A percentile compares a stretch with the other conserved stretches of the same genome.
These are phyloP conservation scores for Zaprionus taronus DNA, from an alignment of 1,140 invertebrate species.

Conservation along the genomic window DNA sequence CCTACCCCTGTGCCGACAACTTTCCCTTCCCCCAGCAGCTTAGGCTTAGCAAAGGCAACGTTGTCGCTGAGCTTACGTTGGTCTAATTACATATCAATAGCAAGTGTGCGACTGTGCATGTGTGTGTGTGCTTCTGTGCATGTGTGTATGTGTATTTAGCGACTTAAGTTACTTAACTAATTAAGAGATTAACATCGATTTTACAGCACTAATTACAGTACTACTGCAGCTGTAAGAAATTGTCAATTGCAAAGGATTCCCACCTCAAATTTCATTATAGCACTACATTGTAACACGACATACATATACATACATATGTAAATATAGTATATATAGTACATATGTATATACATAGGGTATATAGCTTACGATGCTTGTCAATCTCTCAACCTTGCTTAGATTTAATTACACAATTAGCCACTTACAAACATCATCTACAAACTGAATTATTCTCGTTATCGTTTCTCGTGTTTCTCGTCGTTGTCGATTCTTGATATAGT, in stretches of 20 bases:
- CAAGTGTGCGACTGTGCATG: not conserved
- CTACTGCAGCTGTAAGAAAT: not conserved
- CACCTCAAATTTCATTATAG: no score
- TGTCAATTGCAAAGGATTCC: constrained; percentile 2
- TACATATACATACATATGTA: no score
- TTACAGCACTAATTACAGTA: not conserved
- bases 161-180: constrained; percentile 9
- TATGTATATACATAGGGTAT: not conserved
- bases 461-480: not conserved
- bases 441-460: constrained; percentile 10
- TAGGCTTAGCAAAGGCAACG: not conserved
- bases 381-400: not conserved
- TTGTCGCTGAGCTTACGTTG: not conserved
- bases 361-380: not conserved
- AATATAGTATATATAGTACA: no score
- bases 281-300: no score
- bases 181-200: constrained; percentile 4
- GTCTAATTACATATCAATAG: constrained; percentile 32
- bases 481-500: constrained; percentile 14
- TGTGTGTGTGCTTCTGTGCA: not conserved
- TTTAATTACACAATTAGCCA: constrained; percentile 19
- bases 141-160: not conserved
- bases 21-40: not conserved
- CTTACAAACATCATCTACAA: constrained; percentile 6
- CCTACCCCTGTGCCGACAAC: no score